Evolutionary conservation across 1,140 invertebrate species (phyloP), one percentile per base, ranked within the genome.

Genomic region (Charaxes varanes): DNA sequence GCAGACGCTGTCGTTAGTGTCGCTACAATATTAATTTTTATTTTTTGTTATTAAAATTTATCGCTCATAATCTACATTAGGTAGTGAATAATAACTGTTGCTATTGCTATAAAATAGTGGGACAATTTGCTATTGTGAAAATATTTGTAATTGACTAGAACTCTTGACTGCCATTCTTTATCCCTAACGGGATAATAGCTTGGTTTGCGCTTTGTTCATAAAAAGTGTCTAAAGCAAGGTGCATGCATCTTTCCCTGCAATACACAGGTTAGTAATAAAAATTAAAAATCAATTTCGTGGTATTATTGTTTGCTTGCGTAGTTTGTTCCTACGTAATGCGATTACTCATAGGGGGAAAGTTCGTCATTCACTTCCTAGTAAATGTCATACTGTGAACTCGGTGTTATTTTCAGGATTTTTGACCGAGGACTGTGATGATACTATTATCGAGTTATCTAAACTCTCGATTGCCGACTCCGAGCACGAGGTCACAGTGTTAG

Each of bases 161-260:
- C 65, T 57, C 52, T 66, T 71, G 70, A 70, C 72, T 79, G 64
- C 72, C 72, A 73, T 83, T 73, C 43, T 53, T 65, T 78, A 73
- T 77, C 68, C 73, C 64, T 81, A 83, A 85, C 79, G 81, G 81
- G 81, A 82, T 82, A 84, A 76, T 73, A 68, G 77, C 76, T 74
- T 80, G 65, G 70, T 74, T 76, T 65, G 61, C 71, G 68, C 72
- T 81, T 84, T 79, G 71, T 78, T 77, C 62, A 14, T 37, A 53
- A 57, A 68, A 76, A 81, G 76, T 81, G 68, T 80, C 62, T 50
- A 70, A 79, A 81, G 73, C 77, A 71, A 79, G 83, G 83, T 84
- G 83, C 80, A 84, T 84, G 81, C 80, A 84, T 84, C 81, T 85
- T 80, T 74, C 73, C 62, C 69, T 81, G 82, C 74, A 82, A 79